These are phyloP conservation scores for Phalacrocorax aristotelis DNA, from an alignment of 2,113 vertebrate species.

Conservation along the genomic window DNA sequence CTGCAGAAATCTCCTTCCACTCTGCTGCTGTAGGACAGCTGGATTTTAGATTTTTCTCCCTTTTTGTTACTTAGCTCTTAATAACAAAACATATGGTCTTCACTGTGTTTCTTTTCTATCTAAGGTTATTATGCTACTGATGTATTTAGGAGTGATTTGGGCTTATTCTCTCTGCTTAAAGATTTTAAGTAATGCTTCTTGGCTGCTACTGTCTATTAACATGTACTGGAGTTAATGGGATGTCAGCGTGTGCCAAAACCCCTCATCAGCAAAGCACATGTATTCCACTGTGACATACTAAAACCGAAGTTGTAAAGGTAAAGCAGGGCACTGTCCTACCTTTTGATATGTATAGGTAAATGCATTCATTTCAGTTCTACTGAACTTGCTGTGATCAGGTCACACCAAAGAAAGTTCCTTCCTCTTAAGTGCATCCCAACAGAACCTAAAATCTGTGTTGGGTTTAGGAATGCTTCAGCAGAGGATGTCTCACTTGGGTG, in stretches of 20 bases:
- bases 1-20: not conserved
- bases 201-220: constrained; percentile 34
- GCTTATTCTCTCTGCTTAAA: constrained; percentile 5
- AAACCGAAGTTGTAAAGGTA: not conserved
- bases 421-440: not conserved
- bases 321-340: not conserved
- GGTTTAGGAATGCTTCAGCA: not conserved
- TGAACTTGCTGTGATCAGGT: not conserved
- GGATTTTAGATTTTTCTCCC: not conserved
- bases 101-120: not conserved
- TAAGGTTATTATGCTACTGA: not conserved
- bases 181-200: constrained; percentile 29
- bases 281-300: not conserved
- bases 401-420: not conserved
- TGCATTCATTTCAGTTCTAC: not conserved
- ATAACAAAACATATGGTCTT: not conserved
- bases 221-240: not conserved
- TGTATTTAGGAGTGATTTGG: constrained; percentile 14
- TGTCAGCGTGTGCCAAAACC: constrained; percentile 38
- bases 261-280: not conserved
- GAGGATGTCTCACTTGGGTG: accelerated
- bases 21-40: not conserved
- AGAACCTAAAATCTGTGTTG: not conserved
- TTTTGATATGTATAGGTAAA: not conserved
- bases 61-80: not conserved